Conservation (phyloP, 2,113 vertebrate genomes). For the Pteropus alecto region DNA sequence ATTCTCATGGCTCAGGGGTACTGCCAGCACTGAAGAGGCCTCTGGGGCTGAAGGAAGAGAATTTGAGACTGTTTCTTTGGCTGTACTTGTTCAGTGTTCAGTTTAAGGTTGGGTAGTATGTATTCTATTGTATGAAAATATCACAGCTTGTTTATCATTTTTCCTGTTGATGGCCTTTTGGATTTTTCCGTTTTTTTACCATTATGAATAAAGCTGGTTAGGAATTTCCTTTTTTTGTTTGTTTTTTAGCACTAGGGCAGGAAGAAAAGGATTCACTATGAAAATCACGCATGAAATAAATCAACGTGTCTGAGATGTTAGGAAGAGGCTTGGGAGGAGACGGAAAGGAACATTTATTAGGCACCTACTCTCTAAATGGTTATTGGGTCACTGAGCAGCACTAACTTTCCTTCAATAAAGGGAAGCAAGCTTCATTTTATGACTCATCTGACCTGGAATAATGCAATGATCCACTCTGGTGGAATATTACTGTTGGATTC, state of each 20-base stretch:
- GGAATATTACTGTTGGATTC: neutral
- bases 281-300: neutral
- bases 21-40: fast-evolving
- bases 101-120: neutral
- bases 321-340: neutral
- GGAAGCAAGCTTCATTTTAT: neutral
- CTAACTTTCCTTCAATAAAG: neutral
- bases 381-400: neutral
- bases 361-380: neutral
- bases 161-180: neutral
- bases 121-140: neutral
- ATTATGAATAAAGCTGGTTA: neutral
- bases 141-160: neutral
- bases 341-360: neutral
- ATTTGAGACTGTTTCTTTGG: neutral
- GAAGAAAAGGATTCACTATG: slow-evolving; percentile 5
- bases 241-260: neutral
- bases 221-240: slow-evolving; percentile 5
- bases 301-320: neutral
- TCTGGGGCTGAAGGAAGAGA: neutral
- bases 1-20: neutral
- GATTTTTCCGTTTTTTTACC: neutral
- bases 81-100: neutral
- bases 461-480: neutral
- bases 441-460: neutral